A percentile compares a stretch with the other conserved stretches of the same genome.
These are phyloP conservation scores for Platycnemis pennipes DNA, from an alignment of 2,888 invertebrate genomes.

Conservation along the genomic window DNA sequence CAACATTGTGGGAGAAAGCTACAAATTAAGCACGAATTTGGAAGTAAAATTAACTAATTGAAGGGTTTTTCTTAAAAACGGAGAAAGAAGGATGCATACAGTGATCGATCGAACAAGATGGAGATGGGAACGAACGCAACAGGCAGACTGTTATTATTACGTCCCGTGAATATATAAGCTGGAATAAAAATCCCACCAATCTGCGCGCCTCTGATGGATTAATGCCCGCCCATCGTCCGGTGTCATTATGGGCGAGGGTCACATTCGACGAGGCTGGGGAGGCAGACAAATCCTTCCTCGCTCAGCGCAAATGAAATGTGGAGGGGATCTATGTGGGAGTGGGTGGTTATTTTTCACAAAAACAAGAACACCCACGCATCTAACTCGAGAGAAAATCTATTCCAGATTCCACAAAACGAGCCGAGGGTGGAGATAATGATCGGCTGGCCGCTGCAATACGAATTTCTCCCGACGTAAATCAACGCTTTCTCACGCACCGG, in stretches of 20 bases:
- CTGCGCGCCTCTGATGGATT: not conserved
- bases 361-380: not conserved
- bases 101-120: not conserved
- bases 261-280: not conserved
- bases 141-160: not conserved
- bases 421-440: not conserved
- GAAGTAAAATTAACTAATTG: too few species aligned
- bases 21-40: too few species aligned
- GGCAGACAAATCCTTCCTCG: not conserved
- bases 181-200: not conserved
- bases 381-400: not conserved
- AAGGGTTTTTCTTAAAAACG: too few species aligned
- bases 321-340: too few species aligned
- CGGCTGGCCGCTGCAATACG: not conserved
- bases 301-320: not conserved
- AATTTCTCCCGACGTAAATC: not conserved
- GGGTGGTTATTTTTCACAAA: not conserved
- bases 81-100: too few species aligned
- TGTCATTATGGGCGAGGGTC: not conserved
- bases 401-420: not conserved
- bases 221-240: not conserved
- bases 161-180: not conserved
- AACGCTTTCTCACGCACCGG: not conserved
- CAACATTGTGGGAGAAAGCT: too few species aligned
- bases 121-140: not conserved